Evolutionary conservation across 2,888 invertebrate species (phyloP).

Genomic region (Drosophila peninsularis): DNA sequence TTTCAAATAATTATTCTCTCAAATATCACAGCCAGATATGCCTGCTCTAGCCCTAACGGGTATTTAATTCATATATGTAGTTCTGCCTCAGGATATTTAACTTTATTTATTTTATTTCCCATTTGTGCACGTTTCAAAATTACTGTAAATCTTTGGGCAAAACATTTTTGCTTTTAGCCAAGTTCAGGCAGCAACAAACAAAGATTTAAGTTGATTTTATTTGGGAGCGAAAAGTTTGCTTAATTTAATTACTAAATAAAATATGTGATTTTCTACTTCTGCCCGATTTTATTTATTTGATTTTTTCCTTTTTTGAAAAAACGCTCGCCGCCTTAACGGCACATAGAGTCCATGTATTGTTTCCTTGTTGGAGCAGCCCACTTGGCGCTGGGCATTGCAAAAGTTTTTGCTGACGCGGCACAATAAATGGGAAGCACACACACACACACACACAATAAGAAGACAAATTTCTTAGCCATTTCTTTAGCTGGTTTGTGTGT

Average conservation of each 20-base stretch:
- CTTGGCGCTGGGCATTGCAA: conserved; percentile 16
- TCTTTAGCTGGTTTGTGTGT: conserved; percentile 32
- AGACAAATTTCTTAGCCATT: conserved; percentile 48
- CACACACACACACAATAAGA: conserved; percentile 17
- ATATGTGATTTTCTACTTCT: not conserved
- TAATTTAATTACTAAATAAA: conserved; percentile 31
- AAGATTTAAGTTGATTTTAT: conserved; percentile 11
- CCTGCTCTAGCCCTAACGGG: no score
- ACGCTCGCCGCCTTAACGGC: not conserved
- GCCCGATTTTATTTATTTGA: not conserved
- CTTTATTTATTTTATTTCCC: not conserved
- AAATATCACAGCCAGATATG: no score
- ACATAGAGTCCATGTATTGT: conserved; percentile 31
- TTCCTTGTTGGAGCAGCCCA: conserved; percentile 39
- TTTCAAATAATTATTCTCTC: no score
- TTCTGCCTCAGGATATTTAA: not conserved
- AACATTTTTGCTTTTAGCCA: not conserved
- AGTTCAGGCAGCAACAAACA: conserved; percentile 1
- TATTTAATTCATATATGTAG: no score
- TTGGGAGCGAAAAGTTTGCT: conserved; percentile 25
- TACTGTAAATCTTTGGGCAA: not conserved
- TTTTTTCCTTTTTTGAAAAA: not conserved
- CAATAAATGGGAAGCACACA: conserved; percentile 26
- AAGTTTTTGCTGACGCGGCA: conserved; percentile 47
- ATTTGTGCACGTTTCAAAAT: not conserved